Evolutionary conservation across 1,140 invertebrate genomes (phyloP).

Genomic region (Phymastichus coffea): DNA sequence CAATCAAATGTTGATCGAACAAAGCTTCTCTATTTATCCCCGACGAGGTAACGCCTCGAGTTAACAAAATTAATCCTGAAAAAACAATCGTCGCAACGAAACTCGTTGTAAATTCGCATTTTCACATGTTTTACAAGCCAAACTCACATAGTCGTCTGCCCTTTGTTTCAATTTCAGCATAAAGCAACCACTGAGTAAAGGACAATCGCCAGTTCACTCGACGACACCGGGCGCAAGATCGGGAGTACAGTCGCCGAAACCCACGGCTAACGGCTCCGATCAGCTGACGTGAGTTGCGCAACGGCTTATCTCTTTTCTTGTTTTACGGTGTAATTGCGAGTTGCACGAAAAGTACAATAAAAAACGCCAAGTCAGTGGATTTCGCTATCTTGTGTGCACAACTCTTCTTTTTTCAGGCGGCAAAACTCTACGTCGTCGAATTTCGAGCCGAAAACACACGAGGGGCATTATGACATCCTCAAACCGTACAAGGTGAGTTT

Average conservation of each 20-base stretch:
- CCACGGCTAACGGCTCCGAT: slow-evolving; percentile 50
- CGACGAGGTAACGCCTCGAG: too few species aligned
- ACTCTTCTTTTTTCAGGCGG: slow-evolving; percentile 47
- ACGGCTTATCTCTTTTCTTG: background rate
- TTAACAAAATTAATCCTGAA: too few species aligned
- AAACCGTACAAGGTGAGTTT: slow-evolving; percentile 53
- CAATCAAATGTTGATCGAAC: too few species aligned
- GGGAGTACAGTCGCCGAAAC: slow-evolving; percentile 52
- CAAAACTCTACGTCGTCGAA: slow-evolving; percentile 48
- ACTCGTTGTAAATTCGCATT: too few species aligned
- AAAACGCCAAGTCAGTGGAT: too few species aligned
- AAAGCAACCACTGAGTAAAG: slow-evolving; percentile 51
- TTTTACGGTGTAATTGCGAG: background rate
- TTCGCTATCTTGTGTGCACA: too few species aligned
- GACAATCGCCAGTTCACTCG: slow-evolving; percentile 50
- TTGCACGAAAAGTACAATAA: too few species aligned
- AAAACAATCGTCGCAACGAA: too few species aligned
- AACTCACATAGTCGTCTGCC: too few species aligned
- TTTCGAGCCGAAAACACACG: slow-evolving; percentile 51
- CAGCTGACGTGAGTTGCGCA: slow-evolving; percentile 43
- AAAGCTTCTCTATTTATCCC: too few species aligned
- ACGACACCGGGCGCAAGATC: slow-evolving; percentile 43
- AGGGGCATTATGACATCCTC: slow-evolving; percentile 56
- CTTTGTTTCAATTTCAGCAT: slow-evolving; percentile 50
- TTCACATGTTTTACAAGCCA: too few species aligned